Evolutionary conservation across 2,888 invertebrate species (phyloP).

Genomic region (Melinaea menophilus): DNA sequence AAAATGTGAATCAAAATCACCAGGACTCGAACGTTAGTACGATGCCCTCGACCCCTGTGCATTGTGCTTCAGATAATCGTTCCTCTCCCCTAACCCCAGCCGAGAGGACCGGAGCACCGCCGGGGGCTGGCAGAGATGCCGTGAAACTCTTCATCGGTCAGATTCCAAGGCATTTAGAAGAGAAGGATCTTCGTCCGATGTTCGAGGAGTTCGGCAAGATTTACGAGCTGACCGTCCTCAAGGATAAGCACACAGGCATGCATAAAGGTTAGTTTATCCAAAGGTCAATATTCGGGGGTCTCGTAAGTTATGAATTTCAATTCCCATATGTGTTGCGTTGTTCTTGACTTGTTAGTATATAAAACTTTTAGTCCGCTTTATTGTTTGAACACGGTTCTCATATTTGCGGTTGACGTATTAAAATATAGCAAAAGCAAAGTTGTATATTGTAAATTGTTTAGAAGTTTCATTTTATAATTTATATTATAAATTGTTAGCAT

Average conservation of each 20-base stretch:
- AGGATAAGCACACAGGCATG: slow-evolving; percentile 96
- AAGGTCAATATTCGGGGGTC: slow-evolving; percentile 11
- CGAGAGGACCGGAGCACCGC: slow-evolving; percentile 66
- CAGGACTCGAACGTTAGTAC: slow-evolving; percentile 54
- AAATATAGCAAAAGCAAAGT: slow-evolving; percentile 1
- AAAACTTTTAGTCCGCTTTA: slow-evolving; percentile 16
- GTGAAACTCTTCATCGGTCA: slow-evolving; percentile 95
- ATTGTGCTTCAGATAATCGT: slow-evolving; percentile 45
- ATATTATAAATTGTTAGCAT: background rate
- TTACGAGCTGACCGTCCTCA: slow-evolving; percentile 95
- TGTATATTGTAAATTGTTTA: slow-evolving; percentile 5
- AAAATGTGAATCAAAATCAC: slow-evolving; percentile 36
- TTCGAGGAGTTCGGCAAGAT: slow-evolving; percentile 96
- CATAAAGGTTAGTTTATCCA: slow-evolving; percentile 86
- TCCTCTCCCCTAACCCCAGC: slow-evolving; percentile 63
- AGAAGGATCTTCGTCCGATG: slow-evolving; percentile 91
- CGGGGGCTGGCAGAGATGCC: slow-evolving; percentile 74
- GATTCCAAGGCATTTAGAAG: slow-evolving; percentile 93
- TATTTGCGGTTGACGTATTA: slow-evolving; percentile 7
- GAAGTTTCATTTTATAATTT: background rate
- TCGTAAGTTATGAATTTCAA: slow-evolving; percentile 14
- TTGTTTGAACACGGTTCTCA: slow-evolving; percentile 10
- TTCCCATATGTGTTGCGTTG: slow-evolving; percentile 8
- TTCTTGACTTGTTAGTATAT: slow-evolving; percentile 18
- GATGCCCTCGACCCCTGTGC: slow-evolving; percentile 70